Conservation (phyloP, 2,888 invertebrate species). For the Cryptophagus acutangulus region DNA sequence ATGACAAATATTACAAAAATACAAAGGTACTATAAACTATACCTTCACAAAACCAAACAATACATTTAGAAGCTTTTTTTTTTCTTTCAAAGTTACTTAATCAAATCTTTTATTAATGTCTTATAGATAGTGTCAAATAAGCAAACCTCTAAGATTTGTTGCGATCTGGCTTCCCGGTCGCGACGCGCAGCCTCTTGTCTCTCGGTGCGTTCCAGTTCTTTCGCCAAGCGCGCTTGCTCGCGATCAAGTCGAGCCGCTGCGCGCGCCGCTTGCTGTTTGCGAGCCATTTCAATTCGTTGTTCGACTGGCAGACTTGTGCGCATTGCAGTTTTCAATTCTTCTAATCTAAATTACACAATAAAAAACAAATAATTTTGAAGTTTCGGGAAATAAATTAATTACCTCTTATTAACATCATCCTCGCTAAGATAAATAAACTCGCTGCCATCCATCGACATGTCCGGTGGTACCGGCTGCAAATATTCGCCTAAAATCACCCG, state of each 20-base stretch:
- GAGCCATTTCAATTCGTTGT: constrained; percentile 69
- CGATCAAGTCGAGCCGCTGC: constrained; percentile 72
- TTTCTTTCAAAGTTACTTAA: constrained; percentile 7
- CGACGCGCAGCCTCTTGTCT: constrained; percentile 77
- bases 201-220: constrained; percentile 74
- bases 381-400: too few species aligned
- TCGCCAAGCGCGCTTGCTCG: constrained; percentile 60
- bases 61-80: constrained; percentile 6
- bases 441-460: constrained; percentile 58
- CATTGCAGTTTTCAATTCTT: constrained; percentile 62
- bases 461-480: constrained; percentile 67
- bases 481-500: constrained; percentile 88
- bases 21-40: constrained; percentile 23
- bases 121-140: too few species aligned
- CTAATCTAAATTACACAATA: constrained; percentile 50
- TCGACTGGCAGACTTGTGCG: constrained; percentile 65
- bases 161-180: constrained; percentile 75
- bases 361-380: too few species aligned
- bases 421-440: constrained; percentile 76
- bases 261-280: constrained; percentile 65
- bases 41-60: constrained; percentile 26
- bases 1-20: constrained; percentile 7
- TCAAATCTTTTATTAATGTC: too few species aligned
- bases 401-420: constrained; percentile 74
- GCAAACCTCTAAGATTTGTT: constrained; percentile 81